Evolutionary conservation across 2,797 vertebrate genomes (phyloP).

Genomic region (Hypotaenidia okinawae): DNA sequence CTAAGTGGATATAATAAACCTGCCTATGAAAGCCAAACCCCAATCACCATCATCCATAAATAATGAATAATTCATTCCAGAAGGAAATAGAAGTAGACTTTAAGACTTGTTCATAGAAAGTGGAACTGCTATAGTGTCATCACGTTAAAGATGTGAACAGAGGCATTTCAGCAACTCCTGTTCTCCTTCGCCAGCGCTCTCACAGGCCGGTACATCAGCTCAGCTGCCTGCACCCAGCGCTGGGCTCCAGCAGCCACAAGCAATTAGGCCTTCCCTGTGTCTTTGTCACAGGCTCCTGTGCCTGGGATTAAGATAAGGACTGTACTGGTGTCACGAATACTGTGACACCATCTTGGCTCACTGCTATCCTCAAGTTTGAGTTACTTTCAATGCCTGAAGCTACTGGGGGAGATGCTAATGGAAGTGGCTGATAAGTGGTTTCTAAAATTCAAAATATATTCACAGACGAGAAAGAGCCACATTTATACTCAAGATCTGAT

Average conservation of each 20-base stretch:
- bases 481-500: neutral
- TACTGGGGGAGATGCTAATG: neutral
- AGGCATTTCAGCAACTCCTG: conserved; percentile 9
- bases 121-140: conserved; percentile 30
- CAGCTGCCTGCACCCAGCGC: neutral
- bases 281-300: neutral
- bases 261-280: neutral
- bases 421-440: neutral
- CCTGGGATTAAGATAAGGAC: neutral
- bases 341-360: neutral
- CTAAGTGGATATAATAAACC: conserved; percentile 55
- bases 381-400: neutral
- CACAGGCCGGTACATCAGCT: neutral
- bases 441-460: neutral
- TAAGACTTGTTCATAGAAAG: conserved; percentile 44
- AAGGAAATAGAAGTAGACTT: conserved; percentile 23
- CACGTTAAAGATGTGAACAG: conserved; percentile 43
- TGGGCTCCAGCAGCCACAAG: neutral
- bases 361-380: neutral
- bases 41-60: conserved; percentile 30
- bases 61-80: conserved; percentile 51
- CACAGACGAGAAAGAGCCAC: neutral
- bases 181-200: neutral
- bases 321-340: neutral
- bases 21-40: conserved; percentile 47